These are phyloP conservation scores for Acrocephalus kingi DNA, from an alignment of 2,113 vertebrate species.

Conservation along the genomic window DNA sequence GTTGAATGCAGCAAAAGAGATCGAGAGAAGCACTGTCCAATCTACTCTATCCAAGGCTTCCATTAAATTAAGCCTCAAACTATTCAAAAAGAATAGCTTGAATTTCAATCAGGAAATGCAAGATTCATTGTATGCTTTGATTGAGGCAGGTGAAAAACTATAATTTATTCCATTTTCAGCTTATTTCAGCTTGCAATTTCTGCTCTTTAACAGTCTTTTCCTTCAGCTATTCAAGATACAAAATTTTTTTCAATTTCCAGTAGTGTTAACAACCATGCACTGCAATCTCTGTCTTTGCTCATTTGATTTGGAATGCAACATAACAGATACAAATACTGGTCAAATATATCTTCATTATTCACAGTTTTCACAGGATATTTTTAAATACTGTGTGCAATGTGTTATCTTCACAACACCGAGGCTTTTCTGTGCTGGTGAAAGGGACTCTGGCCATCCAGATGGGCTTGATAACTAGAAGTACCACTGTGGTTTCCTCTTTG, in stretches of 20 bases:
- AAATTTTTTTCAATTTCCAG: background rate
- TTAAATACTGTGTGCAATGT: rapidly evolving
- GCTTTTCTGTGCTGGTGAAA: background rate
- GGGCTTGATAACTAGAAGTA: background rate
- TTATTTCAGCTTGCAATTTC: background rate
- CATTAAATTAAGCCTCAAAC: slow-evolving; percentile 17
- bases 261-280: background rate
- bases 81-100: background rate
- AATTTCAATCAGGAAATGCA: slow-evolving; percentile 28
- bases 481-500: background rate
- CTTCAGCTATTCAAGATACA: background rate
- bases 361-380: background rate
- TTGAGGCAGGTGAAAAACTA: background rate
- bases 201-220: background rate
- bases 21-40: background rate
- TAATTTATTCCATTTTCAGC: background rate
- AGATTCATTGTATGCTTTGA: background rate
- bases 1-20: background rate
- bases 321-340: background rate
- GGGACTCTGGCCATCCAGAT: background rate
- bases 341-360: background rate
- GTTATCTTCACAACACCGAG: background rate
- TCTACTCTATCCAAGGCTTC: background rate
- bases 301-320: background rate
- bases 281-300: background rate